Conservation (phyloP, 2,113 vertebrate species). For the Alligator mississippiensis region DNA sequence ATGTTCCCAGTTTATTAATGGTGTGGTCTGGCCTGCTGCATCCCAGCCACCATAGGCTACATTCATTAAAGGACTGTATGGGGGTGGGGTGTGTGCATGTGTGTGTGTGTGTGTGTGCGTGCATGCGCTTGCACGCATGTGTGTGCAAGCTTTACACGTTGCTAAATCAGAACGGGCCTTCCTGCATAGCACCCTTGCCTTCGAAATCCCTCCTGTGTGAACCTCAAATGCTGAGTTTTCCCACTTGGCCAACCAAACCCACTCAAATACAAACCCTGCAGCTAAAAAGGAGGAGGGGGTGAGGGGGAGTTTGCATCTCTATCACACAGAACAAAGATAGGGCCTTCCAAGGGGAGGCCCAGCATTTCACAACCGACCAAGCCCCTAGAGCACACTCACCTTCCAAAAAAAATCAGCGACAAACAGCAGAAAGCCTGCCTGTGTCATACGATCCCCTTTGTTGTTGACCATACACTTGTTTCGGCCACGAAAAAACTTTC, state of each 20-base stretch:
- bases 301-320: too few relatives aligned
- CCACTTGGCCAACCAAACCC: conserved; percentile 42
- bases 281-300: too few relatives aligned
- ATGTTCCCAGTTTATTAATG: conserved; percentile 75
- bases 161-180: conserved; percentile 60
- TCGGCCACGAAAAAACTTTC: conserved; percentile 16
- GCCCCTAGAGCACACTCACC: neutral
- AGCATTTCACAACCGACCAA: neutral
- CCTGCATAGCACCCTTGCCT: conserved; percentile 46
- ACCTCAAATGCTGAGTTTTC: conserved; percentile 32
- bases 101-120: neutral
- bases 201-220: conserved; percentile 71
- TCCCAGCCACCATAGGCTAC: conserved; percentile 39
- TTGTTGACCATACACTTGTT: neutral
- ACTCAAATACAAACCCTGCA: neutral
- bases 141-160: conserved; percentile 13
- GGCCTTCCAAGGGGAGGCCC: neutral
- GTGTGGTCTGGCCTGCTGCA: conserved; percentile 49
- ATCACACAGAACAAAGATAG: neutral
- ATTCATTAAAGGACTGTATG: conserved; percentile 40
- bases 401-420: neutral
- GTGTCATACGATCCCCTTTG: accelerated
- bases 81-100: accelerated
- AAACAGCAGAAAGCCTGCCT: conserved; percentile 8
- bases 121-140: conserved; percentile 31